Evolutionary conservation across 2,797 vertebrate genomes (phyloP).

Genomic region (Coracias cyanogaster): DNA sequence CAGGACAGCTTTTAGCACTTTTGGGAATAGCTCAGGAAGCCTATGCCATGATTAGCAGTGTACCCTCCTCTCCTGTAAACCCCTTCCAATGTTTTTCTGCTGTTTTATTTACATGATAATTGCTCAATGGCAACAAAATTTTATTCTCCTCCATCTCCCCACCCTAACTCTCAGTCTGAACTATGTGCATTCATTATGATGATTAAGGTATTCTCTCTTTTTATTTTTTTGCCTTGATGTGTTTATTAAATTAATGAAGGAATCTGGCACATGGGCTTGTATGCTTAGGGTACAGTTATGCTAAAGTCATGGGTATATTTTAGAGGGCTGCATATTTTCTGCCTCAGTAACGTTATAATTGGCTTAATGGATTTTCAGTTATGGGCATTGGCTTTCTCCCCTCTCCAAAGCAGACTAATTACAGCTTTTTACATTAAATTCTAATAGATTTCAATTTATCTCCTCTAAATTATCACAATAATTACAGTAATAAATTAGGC

Average conservation of each 20-base stretch:
- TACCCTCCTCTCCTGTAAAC: conserved; percentile 25
- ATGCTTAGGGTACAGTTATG: conserved; percentile 64
- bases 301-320: conserved; percentile 65
- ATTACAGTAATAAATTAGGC: conserved; percentile 76
- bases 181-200: conserved; percentile 84
- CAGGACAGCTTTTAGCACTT: conserved; percentile 82
- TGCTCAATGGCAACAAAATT: conserved; percentile 81
- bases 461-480: conserved; percentile 73
- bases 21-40: conserved; percentile 84
- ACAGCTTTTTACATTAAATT: conserved; percentile 79
- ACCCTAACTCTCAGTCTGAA: conserved; percentile 78
- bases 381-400: conserved; percentile 29
- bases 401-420: conserved; percentile 76
- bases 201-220: conserved; percentile 84
- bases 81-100: conserved; percentile 75
- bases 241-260: conserved; percentile 91
- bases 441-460: conserved; percentile 79
- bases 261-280: conserved; percentile 84
- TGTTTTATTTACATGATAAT: conserved; percentile 89
- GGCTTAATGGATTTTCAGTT: conserved; percentile 75
- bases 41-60: conserved; percentile 81
- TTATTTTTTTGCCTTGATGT: conserved; percentile 82
- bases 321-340: conserved; percentile 61
- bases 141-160: conserved; percentile 72
- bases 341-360: conserved; percentile 68